Evolutionary conservation across 2,113 vertebrate species (phyloP), one percentile per base, ranked within the genome.

Genomic region (Eleginops maclovinus): DNA sequence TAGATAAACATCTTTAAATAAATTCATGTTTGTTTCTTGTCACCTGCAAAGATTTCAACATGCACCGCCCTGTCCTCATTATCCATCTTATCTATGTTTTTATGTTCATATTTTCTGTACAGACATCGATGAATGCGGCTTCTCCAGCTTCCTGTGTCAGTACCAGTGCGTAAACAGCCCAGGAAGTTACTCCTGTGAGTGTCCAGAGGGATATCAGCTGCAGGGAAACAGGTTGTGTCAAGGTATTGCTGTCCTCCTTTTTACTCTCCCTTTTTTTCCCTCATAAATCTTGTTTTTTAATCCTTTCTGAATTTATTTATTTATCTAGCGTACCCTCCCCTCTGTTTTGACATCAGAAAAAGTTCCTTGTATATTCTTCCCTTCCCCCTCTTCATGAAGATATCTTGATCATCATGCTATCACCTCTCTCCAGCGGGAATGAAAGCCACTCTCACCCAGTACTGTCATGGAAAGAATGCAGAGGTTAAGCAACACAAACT

Each of bases 41-140:
- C 36, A 64, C 4, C 16, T 31, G 64, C 15, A n/a, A 5, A 15
- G 21, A 61, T 46, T 8, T 44, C 17, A 50, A 6, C 5, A 1
- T 44, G 19, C 16, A 22, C 26, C 44, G 3, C 31, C 24, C 44
- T n/a, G 2, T 54, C n/a, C 26, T 21, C 19, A 16, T 56, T 19
- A 19, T 70, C 13, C 56, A 14, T 63, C 41, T 62, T 10, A 26
- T 77, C 2, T 44, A 17, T 55, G 22, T 72, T 26, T 43, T 43
- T 43, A 26, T 51, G n/a, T 59, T 13, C 61, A 10, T 13, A 13
- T 51, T n/a, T 83, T 71, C 83, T 75, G 72, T 66, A 47, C 84
- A 99, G 97, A 98, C 86, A 95, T 96, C 12, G 96, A 99, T 59
- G 97, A 99, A 90, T 99, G 97, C 91, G 94, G 96, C 93, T 95